Conservation (phyloP, 2,113 vertebrate genomes). For the Lepidothrix coronata region DNA sequence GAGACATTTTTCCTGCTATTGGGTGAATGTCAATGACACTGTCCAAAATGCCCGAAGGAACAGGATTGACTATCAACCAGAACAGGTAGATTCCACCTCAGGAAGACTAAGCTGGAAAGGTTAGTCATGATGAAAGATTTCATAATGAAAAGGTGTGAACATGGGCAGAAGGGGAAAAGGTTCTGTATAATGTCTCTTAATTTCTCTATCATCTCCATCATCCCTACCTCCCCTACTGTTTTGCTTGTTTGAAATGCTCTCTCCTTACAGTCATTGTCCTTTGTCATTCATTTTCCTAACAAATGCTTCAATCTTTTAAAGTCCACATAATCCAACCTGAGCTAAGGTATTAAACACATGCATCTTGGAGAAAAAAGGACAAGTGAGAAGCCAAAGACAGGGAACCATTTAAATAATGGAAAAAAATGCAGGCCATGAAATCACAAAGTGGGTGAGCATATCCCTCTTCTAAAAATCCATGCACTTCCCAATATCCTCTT, state of each 20-base stretch:
- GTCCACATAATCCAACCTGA: neutral
- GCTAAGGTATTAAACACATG: neutral
- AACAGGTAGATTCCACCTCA: neutral
- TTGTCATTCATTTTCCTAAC: neutral
- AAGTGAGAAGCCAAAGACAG: neutral
- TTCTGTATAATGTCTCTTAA: neutral
- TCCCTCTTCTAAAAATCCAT: neutral
- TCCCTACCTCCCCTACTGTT: neutral
- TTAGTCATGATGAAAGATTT: neutral
- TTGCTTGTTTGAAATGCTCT: neutral
- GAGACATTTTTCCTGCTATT: neutral
- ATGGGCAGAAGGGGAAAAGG: neutral
- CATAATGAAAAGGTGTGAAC: neutral
- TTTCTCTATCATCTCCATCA: neutral
- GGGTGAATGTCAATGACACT: accelerated
- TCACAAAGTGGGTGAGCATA: neutral
- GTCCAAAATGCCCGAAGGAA: neutral
- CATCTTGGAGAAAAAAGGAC: neutral
- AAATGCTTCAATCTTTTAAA: neutral
- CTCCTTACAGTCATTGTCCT: neutral
- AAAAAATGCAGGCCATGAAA: neutral
- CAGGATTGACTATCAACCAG: neutral
- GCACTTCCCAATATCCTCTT: neutral
- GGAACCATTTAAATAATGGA: neutral
- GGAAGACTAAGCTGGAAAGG: neutral